phyloP scores from a whole-genome alignment of 2,113 vertebrate genomes.

The Eulacestoma nigropectus region DNA sequence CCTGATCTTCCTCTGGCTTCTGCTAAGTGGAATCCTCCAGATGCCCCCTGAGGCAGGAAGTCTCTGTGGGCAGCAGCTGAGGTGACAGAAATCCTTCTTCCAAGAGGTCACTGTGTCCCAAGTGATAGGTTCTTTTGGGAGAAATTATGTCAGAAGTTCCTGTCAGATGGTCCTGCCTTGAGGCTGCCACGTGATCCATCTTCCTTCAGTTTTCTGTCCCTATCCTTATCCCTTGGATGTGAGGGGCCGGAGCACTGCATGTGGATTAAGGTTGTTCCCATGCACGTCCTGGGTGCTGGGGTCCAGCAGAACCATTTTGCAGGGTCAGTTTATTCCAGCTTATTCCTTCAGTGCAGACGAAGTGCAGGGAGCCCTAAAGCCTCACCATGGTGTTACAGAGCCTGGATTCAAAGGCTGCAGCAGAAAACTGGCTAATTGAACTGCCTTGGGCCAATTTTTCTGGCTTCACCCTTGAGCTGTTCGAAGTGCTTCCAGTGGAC shows the following conservation, averaged over 20 bases:
- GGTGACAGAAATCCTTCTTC: not conserved
- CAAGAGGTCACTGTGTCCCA: not conserved
- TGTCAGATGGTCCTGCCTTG: not conserved
- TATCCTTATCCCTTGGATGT: not conserved
- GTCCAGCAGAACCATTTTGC: not conserved
- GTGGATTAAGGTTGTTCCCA: not conserved
- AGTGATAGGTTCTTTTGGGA: not conserved
- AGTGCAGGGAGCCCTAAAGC: not conserved
- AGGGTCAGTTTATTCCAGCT: not conserved
- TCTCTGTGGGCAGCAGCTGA: not conserved
- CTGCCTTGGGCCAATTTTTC: not conserved
- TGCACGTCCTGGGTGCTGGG: not conserved
- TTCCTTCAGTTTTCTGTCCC: not conserved
- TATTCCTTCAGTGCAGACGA: not conserved
- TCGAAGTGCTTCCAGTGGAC: not conserved
- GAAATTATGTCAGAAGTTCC: not conserved
- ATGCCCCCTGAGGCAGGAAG: not conserved
- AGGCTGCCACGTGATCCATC: rapidly evolving
- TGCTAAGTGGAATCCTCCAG: not conserved
- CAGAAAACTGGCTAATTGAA: not conserved
- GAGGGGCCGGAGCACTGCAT: not conserved
- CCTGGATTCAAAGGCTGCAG: not conserved
- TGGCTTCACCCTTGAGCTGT: not conserved
- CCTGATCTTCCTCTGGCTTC: not conserved
- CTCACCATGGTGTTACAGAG: not conserved